Conservation (phyloP, 2,113 vertebrate species). For the Calypte anna region DNA sequence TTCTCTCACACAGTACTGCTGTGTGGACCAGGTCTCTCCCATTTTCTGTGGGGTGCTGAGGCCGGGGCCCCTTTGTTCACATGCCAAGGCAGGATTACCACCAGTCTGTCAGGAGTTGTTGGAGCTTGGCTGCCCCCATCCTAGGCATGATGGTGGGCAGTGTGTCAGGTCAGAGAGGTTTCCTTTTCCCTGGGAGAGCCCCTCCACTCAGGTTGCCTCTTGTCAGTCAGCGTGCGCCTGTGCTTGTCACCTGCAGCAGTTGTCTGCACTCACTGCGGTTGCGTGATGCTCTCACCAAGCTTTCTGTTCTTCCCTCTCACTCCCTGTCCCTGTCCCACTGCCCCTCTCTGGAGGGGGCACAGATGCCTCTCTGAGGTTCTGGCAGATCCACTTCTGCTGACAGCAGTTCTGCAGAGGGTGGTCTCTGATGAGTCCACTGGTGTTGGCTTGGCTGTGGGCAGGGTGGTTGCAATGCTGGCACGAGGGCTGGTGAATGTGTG, state of each 20-base stretch:
- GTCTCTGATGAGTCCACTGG: background rate
- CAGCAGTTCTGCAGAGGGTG: background rate
- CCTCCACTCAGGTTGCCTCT: background rate
- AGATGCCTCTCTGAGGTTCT: background rate
- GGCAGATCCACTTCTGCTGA: background rate
- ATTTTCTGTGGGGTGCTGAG: background rate
- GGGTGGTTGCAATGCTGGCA: background rate
- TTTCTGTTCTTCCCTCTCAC: background rate
- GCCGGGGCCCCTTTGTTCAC: background rate
- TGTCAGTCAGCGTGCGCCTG: background rate
- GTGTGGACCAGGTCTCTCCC: background rate
- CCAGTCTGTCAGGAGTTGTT: background rate
- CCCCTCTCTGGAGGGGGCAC: background rate
- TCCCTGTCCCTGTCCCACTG: background rate
- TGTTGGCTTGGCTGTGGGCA: background rate
- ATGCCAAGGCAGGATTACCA: background rate
- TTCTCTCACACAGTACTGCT: background rate
- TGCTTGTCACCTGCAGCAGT: background rate
- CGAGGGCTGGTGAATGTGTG: background rate
- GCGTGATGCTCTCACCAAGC: slow-evolving; percentile 6
- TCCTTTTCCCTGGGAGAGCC: background rate
- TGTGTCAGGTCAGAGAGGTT: background rate
- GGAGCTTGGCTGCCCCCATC: background rate
- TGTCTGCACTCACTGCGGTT: background rate
- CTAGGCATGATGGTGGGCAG: background rate